Base-by-base conservation (phyloP, 2,888 invertebrate genomes). In the Hemicrepidius hirtus region DNA sequence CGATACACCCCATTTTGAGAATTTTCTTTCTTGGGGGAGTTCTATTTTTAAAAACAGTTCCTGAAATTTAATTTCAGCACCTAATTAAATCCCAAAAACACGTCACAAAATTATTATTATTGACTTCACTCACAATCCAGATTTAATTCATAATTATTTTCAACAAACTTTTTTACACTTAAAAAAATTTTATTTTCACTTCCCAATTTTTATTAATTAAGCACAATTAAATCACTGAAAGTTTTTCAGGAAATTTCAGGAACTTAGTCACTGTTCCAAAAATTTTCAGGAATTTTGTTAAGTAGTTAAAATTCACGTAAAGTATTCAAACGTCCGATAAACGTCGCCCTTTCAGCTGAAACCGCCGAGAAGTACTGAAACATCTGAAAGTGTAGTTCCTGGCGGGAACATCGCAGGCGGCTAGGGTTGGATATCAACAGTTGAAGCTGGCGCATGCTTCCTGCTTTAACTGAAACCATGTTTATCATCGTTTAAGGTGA, bases 351-450 rank as follows among this genome's bases (percentile, higher is more conserved):
- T 68, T 68, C 64, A 49, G 50, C 49, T 40, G 66, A 40, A 64
- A 65, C 64, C 63, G 70, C 63, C 46, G 65, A 40, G 62, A 74
- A 67, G 60, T 66, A 74, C 73, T 74, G 73, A 74, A 74, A 74
- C 62, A 72, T 74, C 73, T 73, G 66, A 73, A 69, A 73, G 65
- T 44, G 63, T 65, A 57, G 69, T 53, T 57, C 59, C 64, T 74
- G 73, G 70, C 73, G 73, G 69, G 73, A 74, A 74, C 60, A 40
- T 67, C 67, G 73, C 41, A 63, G 44, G 40, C 69, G 71, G 32
- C 53, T 75, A 57, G 75, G 77, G 77, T 74, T 77, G 75, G 77
- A 77, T 74, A 77, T 77, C 77, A 77, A 77, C 77, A 77, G 77
- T 76, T 77, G 74, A 66, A 68, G 62, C 46, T 63, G 70, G 75